Evolutionary conservation across 64 coral and sea anemone species (phyloP).

Genomic region (Dendronephthya gigantea): DNA sequence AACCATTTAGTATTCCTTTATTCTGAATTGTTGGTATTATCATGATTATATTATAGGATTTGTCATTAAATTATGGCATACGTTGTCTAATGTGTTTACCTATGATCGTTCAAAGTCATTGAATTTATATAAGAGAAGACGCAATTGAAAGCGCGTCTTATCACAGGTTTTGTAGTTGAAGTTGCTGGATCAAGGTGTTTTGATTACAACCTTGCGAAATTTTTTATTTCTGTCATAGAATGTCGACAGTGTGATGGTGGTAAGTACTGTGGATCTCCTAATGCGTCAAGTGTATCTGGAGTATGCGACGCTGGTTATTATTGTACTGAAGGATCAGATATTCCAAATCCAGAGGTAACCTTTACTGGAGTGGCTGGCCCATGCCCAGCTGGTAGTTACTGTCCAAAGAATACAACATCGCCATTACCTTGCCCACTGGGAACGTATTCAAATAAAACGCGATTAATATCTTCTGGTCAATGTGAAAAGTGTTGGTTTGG

Average conservation of each 20-base stretch:
- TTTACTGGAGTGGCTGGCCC: conserved; percentile 67
- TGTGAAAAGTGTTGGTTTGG: conserved; percentile 76
- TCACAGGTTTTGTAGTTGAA: too few species aligned
- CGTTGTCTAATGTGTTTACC: too few species aligned
- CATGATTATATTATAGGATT: too few species aligned
- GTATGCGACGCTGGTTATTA: conserved; percentile 60
- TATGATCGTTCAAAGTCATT: too few species aligned
- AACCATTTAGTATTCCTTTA: too few species aligned
- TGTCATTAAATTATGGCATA: too few species aligned
- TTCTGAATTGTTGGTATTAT: too few species aligned
- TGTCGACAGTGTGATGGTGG: conserved; percentile 83
- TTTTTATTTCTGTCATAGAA: conserved; percentile 31
- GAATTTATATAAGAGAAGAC: too few species aligned
- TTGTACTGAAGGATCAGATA: conserved; percentile 60
- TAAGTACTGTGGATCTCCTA: conserved; percentile 77
- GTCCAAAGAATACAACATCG: conserved; percentile 62
- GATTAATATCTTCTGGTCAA: conserved; percentile 41
- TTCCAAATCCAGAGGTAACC: conserved; percentile 50
- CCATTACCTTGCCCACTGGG: conserved; percentile 69
- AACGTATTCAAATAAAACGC: conserved; percentile 71
- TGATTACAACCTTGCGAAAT: too few species aligned
- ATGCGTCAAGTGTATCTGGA: conserved; percentile 65
- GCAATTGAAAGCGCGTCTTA: too few species aligned
- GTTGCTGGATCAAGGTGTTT: too few species aligned
- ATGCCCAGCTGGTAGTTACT: conserved; percentile 74